Evolutionary conservation across 1,140 invertebrate species (phyloP), one percentile per base, ranked within the genome.

Genomic region (Sycobia sp.): DNA sequence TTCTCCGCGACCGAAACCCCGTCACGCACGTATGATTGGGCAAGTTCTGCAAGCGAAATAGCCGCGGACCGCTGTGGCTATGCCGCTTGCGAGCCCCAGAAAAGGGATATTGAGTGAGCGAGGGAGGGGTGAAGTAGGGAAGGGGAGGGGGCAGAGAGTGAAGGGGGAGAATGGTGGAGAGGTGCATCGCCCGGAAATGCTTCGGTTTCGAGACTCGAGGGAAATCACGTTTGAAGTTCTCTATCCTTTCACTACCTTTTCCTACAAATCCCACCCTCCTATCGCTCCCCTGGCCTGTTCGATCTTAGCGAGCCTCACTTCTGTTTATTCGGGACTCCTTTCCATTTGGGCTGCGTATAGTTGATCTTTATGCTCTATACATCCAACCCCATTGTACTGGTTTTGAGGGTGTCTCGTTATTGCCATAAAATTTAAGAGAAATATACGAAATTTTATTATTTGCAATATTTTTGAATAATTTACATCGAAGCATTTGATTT

Each of bases 161-260:
- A n/a, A 27, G 14, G 25, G 47, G 25, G 16, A 27, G 47, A 22
- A 47, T 32, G 47, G n/a, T n/a, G n/a, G n/a, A n/a, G 43, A 59
- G 16, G 66, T 59, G 65, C 69, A 68, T 69, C 67, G 66, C 68
- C 68, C 67, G 67, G 68, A 68, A 71, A 67, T 65, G 64, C 62
- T 66, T 69, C 62, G 65, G 66, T 69, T 66, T 67, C 65, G 56
- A 64, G 66, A 71, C 71, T 71, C 71, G 51, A 56, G 69, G 71
- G 71, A 72, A 72, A 72, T 72, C 68, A 71, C 71, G 65, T 67
- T 67, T 70, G 53, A 70, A 71, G 63, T 69, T 68, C 62, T 23
- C 49, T 69, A 59, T 60, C n/a, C n/a, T n/a, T n/a, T n/a, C 61
- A 46, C 67, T 63, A n/a, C 67, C 58, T 63, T 69, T 67, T 64